phyloP scores from a whole-genome alignment of 2,888 invertebrate genomes.

The Napeogenes inachia region DNA sequence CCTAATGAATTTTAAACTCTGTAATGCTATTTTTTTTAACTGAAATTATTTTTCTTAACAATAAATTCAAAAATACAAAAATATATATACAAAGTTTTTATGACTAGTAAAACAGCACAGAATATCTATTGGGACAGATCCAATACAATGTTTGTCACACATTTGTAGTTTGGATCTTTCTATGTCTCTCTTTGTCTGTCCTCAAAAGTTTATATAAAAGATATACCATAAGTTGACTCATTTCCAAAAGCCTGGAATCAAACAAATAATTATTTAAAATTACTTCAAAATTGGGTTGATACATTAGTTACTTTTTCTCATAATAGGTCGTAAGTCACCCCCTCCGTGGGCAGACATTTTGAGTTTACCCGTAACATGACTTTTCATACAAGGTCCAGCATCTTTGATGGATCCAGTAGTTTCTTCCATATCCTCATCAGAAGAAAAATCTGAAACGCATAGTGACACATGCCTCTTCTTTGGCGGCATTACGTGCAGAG shows the following conservation, averaged over 20 bases:
- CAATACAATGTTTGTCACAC: conserved; percentile 48
- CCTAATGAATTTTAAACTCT: conserved; percentile 49
- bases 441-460: conserved; percentile 65
- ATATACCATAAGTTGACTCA: conserved; percentile 21
- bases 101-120: conserved; percentile 72
- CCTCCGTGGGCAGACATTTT: conserved; percentile 68
- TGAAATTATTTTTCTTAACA: conserved; percentile 56
- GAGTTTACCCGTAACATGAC: conserved; percentile 48
- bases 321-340: conserved; percentile 64
- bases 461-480: conserved; percentile 64
- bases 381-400: conserved; percentile 55
- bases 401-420: conserved; percentile 52
- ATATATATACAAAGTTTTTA: conserved; percentile 70
- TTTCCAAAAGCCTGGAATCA: conserved; percentile 19
- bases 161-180: conserved; percentile 54
- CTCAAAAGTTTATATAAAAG: conserved; percentile 56
- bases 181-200: conserved; percentile 36
- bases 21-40: conserved; percentile 47
- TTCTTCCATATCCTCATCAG: conserved; percentile 61
- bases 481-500: conserved; percentile 57
- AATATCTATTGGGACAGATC: conserved; percentile 10
- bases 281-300: conserved; percentile 12
- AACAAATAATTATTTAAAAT: background rate
- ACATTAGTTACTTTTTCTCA: conserved; percentile 56
- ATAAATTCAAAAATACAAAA: conserved; percentile 62